Conservation (phyloP, 2,797 vertebrate species). For the Periophthalmus magnuspinnatus region DNA sequence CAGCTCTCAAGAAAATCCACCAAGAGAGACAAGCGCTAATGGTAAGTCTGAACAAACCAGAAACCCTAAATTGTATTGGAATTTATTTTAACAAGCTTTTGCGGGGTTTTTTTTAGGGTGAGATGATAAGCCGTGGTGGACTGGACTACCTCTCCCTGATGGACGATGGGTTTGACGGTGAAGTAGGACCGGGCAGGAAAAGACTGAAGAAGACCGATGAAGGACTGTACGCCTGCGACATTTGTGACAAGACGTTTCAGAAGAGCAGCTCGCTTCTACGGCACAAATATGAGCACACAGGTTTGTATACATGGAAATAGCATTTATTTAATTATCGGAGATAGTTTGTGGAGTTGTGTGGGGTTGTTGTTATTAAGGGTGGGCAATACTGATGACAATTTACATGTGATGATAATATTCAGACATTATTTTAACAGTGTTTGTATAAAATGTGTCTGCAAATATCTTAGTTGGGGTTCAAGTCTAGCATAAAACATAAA, state of each 20-base stretch:
- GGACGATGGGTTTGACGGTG: slow-evolving; percentile 74
- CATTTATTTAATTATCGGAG: background rate
- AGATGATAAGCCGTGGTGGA: slow-evolving; percentile 61
- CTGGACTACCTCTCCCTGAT: slow-evolving; percentile 74
- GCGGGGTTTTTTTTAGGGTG: slow-evolving; percentile 65
- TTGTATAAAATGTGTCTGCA: too few species aligned
- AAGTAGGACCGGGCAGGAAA: slow-evolving; percentile 70
- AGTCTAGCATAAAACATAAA: too few species aligned
- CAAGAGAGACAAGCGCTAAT: slow-evolving; percentile 75
- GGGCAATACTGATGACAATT: too few species aligned
- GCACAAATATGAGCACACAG: slow-evolving; percentile 87
- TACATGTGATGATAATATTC: too few species aligned
- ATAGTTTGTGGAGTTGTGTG: too few species aligned
- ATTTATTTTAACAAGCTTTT: background rate
- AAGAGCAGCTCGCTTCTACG: slow-evolving; percentile 86
- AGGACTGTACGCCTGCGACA: slow-evolving; percentile 83
- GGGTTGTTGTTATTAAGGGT: too few species aligned
- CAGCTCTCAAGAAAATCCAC: slow-evolving; percentile 72
- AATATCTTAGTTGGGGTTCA: too few species aligned
- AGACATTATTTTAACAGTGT: too few species aligned
- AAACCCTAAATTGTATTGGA: too few species aligned
- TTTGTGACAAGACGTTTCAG: slow-evolving; percentile 86
- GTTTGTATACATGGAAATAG: slow-evolving; percentile 20
- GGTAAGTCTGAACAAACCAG: slow-evolving; percentile 50
- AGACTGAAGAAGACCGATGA: slow-evolving; percentile 82